These are phyloP conservation scores for Apteryx owenii DNA, from an alignment of 2,113 vertebrate genomes.

Conservation along the genomic window DNA sequence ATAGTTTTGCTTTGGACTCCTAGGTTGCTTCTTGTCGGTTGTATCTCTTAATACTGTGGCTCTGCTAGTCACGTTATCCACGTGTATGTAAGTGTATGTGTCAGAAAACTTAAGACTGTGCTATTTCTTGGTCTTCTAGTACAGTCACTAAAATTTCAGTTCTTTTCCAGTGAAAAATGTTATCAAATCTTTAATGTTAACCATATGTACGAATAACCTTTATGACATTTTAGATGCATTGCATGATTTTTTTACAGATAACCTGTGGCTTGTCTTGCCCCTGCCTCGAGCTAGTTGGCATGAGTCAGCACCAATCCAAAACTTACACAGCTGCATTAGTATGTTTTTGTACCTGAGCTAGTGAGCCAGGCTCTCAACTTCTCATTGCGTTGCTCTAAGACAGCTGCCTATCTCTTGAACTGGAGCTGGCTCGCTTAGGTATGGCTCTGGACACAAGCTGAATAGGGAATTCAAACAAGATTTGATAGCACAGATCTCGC, in stretches of 20 bases:
- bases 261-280: neutral
- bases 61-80: neutral
- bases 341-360: neutral
- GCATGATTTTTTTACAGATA: neutral
- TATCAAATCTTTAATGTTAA: neutral
- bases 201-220: neutral
- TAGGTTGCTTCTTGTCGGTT: neutral
- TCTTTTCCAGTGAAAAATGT: neutral
- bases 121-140: neutral
- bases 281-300: neutral
- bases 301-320: neutral
- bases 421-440: neutral
- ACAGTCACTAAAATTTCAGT: neutral
- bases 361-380: neutral
- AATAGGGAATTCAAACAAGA: neutral
- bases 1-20: neutral
- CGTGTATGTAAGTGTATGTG: neutral
- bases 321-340: fast-evolving
- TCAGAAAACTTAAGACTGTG: neutral
- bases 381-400: neutral
- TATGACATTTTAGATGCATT: neutral
- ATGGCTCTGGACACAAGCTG: neutral
- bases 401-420: neutral
- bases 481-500: neutral
- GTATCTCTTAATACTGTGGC: neutral